These are phyloP conservation scores for Arctopsyche grandis DNA, from an alignment of 1,140 invertebrate species.

Conservation along the genomic window DNA sequence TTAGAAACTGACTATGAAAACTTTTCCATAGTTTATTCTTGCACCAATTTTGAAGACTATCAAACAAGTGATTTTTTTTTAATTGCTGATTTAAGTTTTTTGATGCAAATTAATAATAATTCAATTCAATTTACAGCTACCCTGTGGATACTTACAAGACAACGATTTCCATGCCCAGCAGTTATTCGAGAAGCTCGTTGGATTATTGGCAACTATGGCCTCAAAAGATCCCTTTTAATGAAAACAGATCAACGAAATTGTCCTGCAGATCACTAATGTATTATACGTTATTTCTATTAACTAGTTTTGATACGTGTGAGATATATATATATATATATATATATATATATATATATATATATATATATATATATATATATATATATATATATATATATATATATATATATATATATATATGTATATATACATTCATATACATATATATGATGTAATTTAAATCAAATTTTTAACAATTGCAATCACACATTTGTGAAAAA, in stretches of 20 bases:
- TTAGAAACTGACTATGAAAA: constrained; percentile 82
- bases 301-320: no score
- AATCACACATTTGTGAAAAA: no score
- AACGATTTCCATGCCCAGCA: constrained; percentile 65
- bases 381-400: no score
- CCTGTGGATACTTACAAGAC: constrained; percentile 74
- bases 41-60: constrained; percentile 72
- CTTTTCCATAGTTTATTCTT: constrained; percentile 82
- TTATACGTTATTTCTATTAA: no score
- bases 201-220: constrained; percentile 68
- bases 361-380: no score
- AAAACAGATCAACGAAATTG: constrained; percentile 75
- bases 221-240: constrained; percentile 71
- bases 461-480: no score
- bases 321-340: no score
- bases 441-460: no score
- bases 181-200: constrained; percentile 71
- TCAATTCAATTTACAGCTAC: constrained; percentile 66
- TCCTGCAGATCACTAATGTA: constrained; percentile 56
- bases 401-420: no score
- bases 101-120: not conserved
- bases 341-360: no score
- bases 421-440: no score
- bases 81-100: constrained; percentile 46
- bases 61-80: constrained; percentile 65